A percentile compares a stretch with the other conserved stretches of the same genome.
Evolutionary conservation across 2,888 invertebrate species (phyloP).

Genomic region (Siphlonurus alternatus): DNA sequence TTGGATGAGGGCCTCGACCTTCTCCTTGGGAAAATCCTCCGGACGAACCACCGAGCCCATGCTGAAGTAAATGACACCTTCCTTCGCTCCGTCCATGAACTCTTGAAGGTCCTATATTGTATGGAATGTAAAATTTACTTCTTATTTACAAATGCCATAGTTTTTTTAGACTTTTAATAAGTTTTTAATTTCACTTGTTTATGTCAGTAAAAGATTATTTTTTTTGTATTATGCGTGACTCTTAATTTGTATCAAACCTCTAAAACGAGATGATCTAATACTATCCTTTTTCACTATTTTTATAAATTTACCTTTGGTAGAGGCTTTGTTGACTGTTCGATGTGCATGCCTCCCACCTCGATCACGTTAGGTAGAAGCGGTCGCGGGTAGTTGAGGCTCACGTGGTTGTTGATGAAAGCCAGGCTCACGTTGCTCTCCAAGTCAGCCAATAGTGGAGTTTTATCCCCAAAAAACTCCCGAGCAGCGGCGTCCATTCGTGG

Average conservation of each 20-base stretch:
- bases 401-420: constrained; percentile 4
- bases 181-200: no score
- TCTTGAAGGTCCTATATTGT: constrained; percentile 24
- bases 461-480: constrained; percentile 3
- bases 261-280: no score
- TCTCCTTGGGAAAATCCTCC: constrained; percentile 32
- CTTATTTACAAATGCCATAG: no score
- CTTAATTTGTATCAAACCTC: no score
- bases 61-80: constrained; percentile 40
- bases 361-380: constrained; percentile 5
- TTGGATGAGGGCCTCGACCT: constrained; percentile 30
- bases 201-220: no score
- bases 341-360: constrained; percentile 7
- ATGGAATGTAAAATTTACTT: no score
- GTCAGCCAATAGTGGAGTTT: constrained; percentile 4
- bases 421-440: constrained; percentile 5
- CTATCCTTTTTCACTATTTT: no score
- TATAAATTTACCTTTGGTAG: constrained; percentile 7
- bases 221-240: no score
- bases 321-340: background rate
- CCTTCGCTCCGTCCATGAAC: constrained; percentile 28
- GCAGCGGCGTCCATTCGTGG: constrained; percentile 3
- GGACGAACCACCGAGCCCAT: constrained; percentile 36
- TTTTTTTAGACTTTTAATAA: no score
- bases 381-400: background rate